These are phyloP conservation scores for Mormyrus lacerda DNA, from an alignment of 2,113 vertebrate species.

Conservation along the genomic window DNA sequence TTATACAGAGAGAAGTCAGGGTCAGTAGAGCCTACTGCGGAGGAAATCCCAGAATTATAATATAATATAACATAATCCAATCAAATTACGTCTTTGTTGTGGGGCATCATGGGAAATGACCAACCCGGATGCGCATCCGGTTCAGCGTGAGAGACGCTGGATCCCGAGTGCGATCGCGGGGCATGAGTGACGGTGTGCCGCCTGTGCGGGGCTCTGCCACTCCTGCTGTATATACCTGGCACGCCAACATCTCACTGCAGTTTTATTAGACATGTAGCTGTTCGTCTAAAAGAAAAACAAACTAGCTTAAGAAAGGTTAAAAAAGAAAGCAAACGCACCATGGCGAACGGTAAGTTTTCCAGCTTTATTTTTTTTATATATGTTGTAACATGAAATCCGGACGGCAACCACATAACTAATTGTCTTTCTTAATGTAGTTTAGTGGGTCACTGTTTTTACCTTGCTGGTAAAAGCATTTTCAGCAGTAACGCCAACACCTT, in stretches of 20 bases:
- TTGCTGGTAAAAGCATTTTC: neutral
- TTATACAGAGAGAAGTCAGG: neutral
- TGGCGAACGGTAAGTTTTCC: constrained; percentile 4
- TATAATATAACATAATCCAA: neutral
- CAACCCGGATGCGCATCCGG: neutral
- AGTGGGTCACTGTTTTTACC: neutral
- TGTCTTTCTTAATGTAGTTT: neutral
- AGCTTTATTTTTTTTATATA: too few species aligned
- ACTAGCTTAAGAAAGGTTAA: neutral
- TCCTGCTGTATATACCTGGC: neutral
- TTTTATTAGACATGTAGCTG: neutral
- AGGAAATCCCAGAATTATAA: neutral
- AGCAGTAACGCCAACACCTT: neutral
- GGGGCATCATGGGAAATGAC: neutral
- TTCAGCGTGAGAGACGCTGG: neutral
- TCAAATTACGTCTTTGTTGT: neutral
- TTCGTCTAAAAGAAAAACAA: neutral
- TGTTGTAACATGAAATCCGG: neutral
- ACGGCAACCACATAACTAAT: neutral
- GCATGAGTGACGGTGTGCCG: neutral
- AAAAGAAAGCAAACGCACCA: neutral
- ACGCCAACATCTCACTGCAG: neutral
- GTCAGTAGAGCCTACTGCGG: neutral
- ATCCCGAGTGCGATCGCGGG: neutral
- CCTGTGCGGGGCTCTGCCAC: neutral